Percentiles rank a stretch among this genome's conserved stretches.
phyloP scores from a whole-genome alignment of 2,113 vertebrate genomes.

The Oophaga pumilio region DNA sequence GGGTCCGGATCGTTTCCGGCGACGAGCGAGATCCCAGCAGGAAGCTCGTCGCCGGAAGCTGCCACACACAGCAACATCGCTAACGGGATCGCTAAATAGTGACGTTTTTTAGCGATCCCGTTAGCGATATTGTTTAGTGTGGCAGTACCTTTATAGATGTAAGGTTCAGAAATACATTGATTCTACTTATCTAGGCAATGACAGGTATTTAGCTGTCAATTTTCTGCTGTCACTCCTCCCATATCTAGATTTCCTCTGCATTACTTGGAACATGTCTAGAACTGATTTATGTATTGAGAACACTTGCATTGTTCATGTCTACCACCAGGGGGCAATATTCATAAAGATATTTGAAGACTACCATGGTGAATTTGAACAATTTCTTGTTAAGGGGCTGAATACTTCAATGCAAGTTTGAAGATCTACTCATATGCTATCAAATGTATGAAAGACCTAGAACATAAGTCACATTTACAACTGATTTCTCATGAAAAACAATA shows the following conservation, averaged over 20 bases:
- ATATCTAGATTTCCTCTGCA: neutral
- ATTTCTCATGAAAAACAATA: neutral
- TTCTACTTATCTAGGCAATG: neutral
- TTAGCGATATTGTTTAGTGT: too few species aligned
- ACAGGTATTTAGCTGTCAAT: neutral
- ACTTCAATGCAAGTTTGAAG: neutral
- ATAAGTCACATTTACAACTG: neutral
- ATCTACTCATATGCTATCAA: neutral
- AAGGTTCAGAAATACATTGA: neutral
- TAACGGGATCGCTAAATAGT: too few species aligned
- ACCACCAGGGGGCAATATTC: constrained; percentile 51
- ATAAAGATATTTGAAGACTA: neutral
- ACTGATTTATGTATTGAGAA: neutral
- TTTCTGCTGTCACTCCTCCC: neutral
- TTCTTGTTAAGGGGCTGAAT: neutral
- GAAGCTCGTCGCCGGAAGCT: too few species aligned
- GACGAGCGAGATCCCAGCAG: too few species aligned
- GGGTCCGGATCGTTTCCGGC: too few species aligned
- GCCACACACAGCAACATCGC: too few species aligned
- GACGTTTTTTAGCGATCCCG: too few species aligned
- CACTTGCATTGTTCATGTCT: too few species aligned
- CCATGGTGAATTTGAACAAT: neutral
- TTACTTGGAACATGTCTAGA: neutral
- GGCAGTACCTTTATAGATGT: too few species aligned
- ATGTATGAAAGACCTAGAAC: neutral